phyloP scores from a whole-genome alignment of 2,113 vertebrate genomes.

The Cheilinus undulatus region DNA sequence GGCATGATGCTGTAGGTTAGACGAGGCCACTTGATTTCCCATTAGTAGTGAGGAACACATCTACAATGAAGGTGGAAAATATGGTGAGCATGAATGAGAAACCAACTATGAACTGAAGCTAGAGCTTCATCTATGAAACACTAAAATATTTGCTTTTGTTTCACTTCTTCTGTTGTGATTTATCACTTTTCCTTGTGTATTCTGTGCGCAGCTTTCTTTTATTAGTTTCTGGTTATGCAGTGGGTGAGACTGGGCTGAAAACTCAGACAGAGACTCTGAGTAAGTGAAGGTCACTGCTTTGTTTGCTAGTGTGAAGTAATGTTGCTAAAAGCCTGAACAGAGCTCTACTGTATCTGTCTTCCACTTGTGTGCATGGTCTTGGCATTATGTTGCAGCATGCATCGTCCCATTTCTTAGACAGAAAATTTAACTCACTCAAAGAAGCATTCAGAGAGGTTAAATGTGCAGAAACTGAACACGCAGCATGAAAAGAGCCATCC shows the following conservation, averaged over 20 bases:
- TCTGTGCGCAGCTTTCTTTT: background rate
- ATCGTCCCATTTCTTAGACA: background rate
- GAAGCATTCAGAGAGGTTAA: background rate
- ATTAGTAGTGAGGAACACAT: too few relatives aligned
- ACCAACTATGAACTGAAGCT: too few relatives aligned
- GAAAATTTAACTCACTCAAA: background rate
- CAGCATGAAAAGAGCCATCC: background rate
- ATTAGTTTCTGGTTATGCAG: conserved; percentile 22
- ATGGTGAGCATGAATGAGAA: too few relatives aligned
- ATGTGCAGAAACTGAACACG: background rate
- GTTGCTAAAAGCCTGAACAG: background rate
- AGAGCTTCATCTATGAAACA: background rate
- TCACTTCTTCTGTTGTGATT: conserved; percentile 15
- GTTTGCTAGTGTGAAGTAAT: conserved; percentile 13
- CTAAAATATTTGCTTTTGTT: background rate
- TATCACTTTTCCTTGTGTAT: conserved; percentile 13
- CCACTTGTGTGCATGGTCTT: background rate
- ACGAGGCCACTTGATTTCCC: too few relatives aligned
- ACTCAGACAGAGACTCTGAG: conserved; percentile 12
- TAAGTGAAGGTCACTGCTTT: background rate
- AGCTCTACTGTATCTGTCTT: background rate
- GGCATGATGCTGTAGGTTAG: too few relatives aligned
- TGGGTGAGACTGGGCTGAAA: conserved; percentile 1
- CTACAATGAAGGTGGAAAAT: too few relatives aligned
- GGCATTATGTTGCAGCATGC: background rate